phyloP scores from a whole-genome alignment of 2,797 vertebrate species.

The Bradypodion ventrale region DNA sequence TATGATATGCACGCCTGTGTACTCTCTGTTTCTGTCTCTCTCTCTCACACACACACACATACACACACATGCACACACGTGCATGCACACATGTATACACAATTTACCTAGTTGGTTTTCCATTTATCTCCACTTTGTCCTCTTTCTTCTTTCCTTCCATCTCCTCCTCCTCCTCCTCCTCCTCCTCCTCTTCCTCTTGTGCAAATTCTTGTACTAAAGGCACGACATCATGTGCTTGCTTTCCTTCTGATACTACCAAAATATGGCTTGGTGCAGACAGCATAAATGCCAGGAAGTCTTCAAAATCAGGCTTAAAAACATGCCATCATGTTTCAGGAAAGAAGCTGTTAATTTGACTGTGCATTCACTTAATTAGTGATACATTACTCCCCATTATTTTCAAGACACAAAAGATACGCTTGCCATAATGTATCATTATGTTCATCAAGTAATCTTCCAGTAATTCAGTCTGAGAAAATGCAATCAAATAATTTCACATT shows the following conservation, averaged over 20 bases:
- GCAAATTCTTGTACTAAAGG: constrained; percentile 14
- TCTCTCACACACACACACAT: too few species aligned
- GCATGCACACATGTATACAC: neutral
- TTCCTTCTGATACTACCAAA: constrained; percentile 63
- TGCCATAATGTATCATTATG: neutral
- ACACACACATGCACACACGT: too few species aligned
- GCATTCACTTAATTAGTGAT: neutral
- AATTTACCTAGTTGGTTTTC: constrained; percentile 11
- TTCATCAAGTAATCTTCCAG: neutral
- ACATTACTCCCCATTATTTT: neutral
- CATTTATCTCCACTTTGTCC: neutral
- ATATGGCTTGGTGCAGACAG: constrained; percentile 64
- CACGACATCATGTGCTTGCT: neutral
- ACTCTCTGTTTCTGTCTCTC: too few species aligned
- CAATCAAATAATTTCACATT: neutral
- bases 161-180: neutral
- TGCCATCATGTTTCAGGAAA: neutral
- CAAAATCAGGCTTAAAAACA: constrained; percentile 74
- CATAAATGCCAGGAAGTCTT: constrained; percentile 73
- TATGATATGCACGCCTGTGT: too few species aligned
- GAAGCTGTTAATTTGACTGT: neutral
- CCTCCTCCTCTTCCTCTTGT: neutral
- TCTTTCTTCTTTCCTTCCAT: neutral
- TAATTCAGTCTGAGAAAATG: neutral
- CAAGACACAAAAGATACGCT: neutral